Conservation (phyloP, 1,140 invertebrate genomes). For the Samia ricini region DNA sequence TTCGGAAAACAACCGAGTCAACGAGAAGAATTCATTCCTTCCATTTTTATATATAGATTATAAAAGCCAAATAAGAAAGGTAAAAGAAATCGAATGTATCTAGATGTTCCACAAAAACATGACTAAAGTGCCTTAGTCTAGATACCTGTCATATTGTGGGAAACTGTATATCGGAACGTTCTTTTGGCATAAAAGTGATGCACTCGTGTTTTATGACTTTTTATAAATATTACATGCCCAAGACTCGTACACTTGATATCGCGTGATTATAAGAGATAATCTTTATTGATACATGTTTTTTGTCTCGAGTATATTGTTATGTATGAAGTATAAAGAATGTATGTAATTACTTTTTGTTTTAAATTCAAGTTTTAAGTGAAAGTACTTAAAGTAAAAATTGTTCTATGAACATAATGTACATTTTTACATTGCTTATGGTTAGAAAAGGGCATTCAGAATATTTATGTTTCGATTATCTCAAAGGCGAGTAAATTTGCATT, state of each 20-base stretch:
- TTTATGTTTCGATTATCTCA: too few relatives aligned
- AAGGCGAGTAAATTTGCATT: too few relatives aligned
- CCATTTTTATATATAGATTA: too few relatives aligned
- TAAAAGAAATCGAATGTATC: not conserved
- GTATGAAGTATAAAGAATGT: too few relatives aligned
- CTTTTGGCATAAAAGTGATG: conserved; percentile 28
- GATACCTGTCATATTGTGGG: conserved; percentile 54
- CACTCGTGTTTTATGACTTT: not conserved
- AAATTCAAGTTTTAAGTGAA: too few relatives aligned
- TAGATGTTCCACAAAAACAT: not conserved
- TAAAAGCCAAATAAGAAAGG: not conserved
- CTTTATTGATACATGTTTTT: conserved; percentile 11
- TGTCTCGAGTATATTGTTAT: not conserved
- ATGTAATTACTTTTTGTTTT: too few relatives aligned
- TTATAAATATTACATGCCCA: conserved; percentile 23
- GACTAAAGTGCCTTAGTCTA: conserved; percentile 27
- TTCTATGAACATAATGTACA: too few relatives aligned
- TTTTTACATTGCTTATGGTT: too few relatives aligned
- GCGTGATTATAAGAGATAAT: conserved; percentile 27
- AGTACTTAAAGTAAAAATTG: too few relatives aligned
- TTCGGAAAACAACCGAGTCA: too few relatives aligned
- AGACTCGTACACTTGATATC: conserved; percentile 26
- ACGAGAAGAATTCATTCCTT: too few relatives aligned
- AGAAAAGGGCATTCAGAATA: too few relatives aligned
- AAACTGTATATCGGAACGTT: conserved; percentile 38